A percentile compares a stretch with the other conserved stretches of the same genome.
Conservation (phyloP, 2,113 vertebrate species). For the Pygoscelis antarcticus region DNA sequence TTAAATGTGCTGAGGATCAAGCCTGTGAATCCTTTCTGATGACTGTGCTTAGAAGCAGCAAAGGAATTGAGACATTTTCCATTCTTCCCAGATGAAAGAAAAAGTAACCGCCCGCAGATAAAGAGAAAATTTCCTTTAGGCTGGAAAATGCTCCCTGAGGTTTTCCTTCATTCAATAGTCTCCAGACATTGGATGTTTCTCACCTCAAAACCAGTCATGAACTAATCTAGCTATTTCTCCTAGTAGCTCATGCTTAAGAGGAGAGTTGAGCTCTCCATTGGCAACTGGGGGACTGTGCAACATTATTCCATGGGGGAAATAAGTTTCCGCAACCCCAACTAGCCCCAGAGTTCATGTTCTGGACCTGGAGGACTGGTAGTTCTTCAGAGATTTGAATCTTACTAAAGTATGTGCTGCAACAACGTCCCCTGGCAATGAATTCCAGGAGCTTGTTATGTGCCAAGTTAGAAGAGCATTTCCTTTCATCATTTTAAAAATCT, state of each 20-base stretch:
- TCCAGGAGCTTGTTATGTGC: neutral
- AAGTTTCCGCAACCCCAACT: neutral
- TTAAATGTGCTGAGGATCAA: slow-evolving; percentile 24
- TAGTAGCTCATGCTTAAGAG: neutral
- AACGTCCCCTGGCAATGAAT: neutral
- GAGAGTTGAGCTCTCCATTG: neutral
- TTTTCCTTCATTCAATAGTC: neutral
- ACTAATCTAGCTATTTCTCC: neutral
- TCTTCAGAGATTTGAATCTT: neutral
- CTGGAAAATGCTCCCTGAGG: slow-evolving; percentile 29
- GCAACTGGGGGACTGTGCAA: neutral
- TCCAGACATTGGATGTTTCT: neutral
- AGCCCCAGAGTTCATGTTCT: neutral
- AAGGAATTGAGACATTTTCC: slow-evolving; percentile 38
- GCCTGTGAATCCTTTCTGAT: slow-evolving; percentile 28
- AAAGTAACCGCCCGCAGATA: slow-evolving; percentile 26
- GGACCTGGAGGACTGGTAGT: neutral
- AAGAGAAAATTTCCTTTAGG: slow-evolving; percentile 33
- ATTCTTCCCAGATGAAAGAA: slow-evolving; percentile 55
- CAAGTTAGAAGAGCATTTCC: neutral
- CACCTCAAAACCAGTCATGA: neutral
- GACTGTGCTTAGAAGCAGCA: neutral
- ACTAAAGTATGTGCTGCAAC: neutral
- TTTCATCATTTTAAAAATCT: slow-evolving; percentile 10
- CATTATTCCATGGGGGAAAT: neutral